These are phyloP conservation scores for Marronus borbonicus DNA, from an alignment of 2,888 invertebrate species.

Conservation along the genomic window DNA sequence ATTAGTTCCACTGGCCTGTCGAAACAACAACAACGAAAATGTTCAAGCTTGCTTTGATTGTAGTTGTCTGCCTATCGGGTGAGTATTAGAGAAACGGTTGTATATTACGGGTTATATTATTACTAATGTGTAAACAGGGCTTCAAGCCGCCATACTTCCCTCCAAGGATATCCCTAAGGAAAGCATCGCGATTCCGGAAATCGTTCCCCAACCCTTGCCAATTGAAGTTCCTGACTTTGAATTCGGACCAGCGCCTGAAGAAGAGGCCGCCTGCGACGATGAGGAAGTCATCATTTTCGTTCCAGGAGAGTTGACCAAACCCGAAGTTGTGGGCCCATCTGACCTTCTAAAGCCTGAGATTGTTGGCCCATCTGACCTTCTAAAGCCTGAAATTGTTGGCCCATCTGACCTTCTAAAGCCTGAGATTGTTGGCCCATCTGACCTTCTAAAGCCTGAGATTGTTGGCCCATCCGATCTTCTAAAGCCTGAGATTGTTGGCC, in stretches of 20 bases:
- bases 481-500: too few relatives aligned
- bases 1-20: conserved; percentile 1
- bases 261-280: neutral
- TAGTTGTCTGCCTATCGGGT: neutral
- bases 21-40: neutral
- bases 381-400: too few relatives aligned
- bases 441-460: too few relatives aligned
- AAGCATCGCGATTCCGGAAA: neutral
- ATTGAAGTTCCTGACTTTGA: conserved; percentile 32
- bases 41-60: conserved; percentile 10
- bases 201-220: neutral
- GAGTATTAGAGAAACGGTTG: neutral
- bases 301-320: neutral
- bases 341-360: too few relatives aligned
- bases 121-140: neutral
- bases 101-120: neutral
- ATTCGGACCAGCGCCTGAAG: conserved; percentile 29
- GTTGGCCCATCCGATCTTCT: too few relatives aligned
- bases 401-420: too few relatives aligned
- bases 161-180: neutral
- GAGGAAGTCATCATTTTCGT: conserved; percentile 10
- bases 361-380: too few relatives aligned
- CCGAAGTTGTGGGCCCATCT: neutral
- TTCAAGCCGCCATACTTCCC: neutral
- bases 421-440: too few relatives aligned